Percentiles rank a stretch among this genome's conserved stretches.
Evolutionary conservation across 2,888 invertebrate genomes (phyloP).

Genomic region (Nomada fabriciana): DNA sequence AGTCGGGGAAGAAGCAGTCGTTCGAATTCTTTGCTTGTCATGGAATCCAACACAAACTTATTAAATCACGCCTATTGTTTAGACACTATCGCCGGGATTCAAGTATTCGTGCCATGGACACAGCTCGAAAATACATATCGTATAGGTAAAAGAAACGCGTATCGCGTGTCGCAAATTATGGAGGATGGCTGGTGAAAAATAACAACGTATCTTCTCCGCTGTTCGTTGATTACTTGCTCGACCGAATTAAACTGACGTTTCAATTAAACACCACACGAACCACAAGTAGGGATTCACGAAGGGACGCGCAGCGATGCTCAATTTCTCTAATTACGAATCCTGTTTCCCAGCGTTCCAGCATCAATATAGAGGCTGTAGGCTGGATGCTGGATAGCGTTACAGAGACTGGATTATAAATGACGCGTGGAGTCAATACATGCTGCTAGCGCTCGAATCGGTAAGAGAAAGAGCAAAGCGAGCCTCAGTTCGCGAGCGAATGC

Average conservation of each 20-base stretch:
- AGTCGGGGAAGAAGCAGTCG: conserved; percentile 1
- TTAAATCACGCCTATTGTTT: no score
- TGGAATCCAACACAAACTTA: no score
- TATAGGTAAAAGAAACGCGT: no score
- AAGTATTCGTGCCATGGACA: no score
- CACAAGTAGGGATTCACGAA: conserved; percentile 16
- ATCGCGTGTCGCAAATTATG: no score
- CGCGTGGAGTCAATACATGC: neutral
- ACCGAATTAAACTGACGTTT: conserved; percentile 39
- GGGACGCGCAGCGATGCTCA: conserved; percentile 17
- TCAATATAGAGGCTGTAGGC: no score
- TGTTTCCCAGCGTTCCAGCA: conserved; percentile 1
- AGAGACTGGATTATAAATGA: conserved; percentile 6
- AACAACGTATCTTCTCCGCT: neutral
- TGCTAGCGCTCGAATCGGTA: neutral
- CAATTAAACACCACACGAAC: conserved; percentile 44
- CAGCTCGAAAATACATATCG: no score
- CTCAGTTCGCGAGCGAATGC: conserved; percentile 3
- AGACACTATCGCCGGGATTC: no score
- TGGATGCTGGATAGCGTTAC: neutral
- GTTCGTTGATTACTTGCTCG: neutral
- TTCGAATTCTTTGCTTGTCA: neutral
- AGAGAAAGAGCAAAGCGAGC: neutral
- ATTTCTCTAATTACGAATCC: conserved; percentile 45
- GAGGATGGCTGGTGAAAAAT: conserved; percentile 24